A percentile compares a stretch with the other conserved stretches of the same genome.
phyloP scores from a whole-genome alignment of 2,113 vertebrate genomes.

The Ancistrus triradiatus region DNA sequence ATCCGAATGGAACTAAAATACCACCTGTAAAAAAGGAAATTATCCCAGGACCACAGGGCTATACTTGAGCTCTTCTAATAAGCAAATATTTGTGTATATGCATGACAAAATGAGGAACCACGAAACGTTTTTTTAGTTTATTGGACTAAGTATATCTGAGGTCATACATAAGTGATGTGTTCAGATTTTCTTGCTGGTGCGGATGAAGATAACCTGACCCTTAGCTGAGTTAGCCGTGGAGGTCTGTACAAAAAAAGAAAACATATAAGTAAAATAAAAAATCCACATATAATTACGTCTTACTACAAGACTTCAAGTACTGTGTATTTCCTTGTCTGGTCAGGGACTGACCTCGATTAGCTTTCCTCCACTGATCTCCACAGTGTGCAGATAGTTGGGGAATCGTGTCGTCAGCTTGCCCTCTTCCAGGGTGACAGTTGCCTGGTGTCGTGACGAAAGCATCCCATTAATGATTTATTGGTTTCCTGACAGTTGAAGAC shows the following conservation, averaged over 20 bases:
- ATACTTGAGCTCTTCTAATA: no score
- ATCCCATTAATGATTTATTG: no score
- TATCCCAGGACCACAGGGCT: no score
- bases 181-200: constrained; percentile 51
- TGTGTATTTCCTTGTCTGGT: neutral
- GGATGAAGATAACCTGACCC: constrained; percentile 41
- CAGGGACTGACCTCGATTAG: constrained; percentile 74
- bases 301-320: no score
- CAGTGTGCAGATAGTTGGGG: constrained; percentile 74
- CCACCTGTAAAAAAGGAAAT: no score
- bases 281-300: no score
- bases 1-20: no score
- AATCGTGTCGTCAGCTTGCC: constrained; percentile 70
- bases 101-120: neutral
- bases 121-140: constrained; percentile 2
- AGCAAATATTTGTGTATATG: neutral
- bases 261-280: no score
- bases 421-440: constrained; percentile 69
- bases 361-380: constrained; percentile 73
- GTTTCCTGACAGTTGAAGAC: no score
- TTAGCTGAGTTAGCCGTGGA: constrained; percentile 37
- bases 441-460: constrained; percentile 59
- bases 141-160: constrained; percentile 9
- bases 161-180: neutral
- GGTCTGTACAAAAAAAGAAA: constrained; percentile 28